phyloP scores from a whole-genome alignment of 2,888 invertebrate species.

The Horisme vitalbata region DNA sequence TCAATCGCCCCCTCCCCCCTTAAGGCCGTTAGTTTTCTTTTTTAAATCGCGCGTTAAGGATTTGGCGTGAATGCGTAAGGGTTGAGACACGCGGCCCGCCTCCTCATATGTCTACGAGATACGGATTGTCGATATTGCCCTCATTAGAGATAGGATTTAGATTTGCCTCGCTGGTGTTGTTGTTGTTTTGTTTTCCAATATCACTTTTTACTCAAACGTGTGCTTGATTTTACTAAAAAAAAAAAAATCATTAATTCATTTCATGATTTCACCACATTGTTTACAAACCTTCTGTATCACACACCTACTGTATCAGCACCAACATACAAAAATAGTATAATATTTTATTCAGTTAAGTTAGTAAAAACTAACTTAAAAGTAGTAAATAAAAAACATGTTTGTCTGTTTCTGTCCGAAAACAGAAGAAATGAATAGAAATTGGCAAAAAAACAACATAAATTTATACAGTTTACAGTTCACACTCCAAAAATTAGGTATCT shows the following conservation, averaged over 20 bases:
- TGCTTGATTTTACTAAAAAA: too few species aligned
- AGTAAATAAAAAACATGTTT: too few species aligned
- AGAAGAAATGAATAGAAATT: too few species aligned
- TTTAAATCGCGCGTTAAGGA: slow-evolving; percentile 82
- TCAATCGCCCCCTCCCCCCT: slow-evolving; percentile 63
- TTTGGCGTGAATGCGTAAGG: slow-evolving; percentile 79
- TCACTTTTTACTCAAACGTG: background rate
- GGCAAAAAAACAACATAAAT: slow-evolving; percentile 7
- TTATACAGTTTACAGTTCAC: slow-evolving; percentile 35
- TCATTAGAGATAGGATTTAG: slow-evolving; percentile 39
- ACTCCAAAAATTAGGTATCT: slow-evolving; percentile 62
- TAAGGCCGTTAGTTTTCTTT: slow-evolving; percentile 77
- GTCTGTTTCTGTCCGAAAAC: too few species aligned
- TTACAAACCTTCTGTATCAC: too few species aligned
- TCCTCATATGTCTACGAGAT: slow-evolving; percentile 70
- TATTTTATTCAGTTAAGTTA: too few species aligned
- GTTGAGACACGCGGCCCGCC: slow-evolving; percentile 64
- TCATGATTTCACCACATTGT: too few species aligned
- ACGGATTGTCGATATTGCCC: slow-evolving; percentile 54
- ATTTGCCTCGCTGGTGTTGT: slow-evolving; percentile 25
- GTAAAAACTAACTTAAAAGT: too few species aligned
- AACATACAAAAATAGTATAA: too few species aligned
- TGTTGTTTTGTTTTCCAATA: slow-evolving; percentile 6
- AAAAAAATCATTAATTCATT: too few species aligned
- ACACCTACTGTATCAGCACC: too few species aligned